These are phyloP conservation scores for Drosophila stalkeri DNA, from an alignment of 2,888 invertebrate genomes.

Conservation along the genomic window DNA sequence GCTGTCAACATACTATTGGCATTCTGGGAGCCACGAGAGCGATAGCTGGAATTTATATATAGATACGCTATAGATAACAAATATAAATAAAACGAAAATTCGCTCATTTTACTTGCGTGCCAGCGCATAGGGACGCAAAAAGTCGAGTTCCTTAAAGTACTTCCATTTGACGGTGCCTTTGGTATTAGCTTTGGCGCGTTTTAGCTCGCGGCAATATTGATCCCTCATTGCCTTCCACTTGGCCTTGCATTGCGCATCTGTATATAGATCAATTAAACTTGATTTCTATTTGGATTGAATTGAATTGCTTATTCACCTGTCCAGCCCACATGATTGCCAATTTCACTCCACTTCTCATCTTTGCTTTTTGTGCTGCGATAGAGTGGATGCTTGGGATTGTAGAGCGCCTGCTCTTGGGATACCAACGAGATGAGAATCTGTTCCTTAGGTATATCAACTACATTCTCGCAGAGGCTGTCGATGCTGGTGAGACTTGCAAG, in stretches of 20 bases:
- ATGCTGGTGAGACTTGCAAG: constrained; percentile 69
- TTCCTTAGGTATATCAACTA: constrained; percentile 76
- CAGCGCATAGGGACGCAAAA: constrained; percentile 82
- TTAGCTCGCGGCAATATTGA: constrained; percentile 83
- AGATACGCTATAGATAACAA: neutral
- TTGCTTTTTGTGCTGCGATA: constrained; percentile 81
- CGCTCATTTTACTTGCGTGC: constrained; percentile 77
- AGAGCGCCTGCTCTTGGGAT: constrained; percentile 80
- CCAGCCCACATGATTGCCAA: constrained; percentile 80
- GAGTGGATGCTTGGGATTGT: constrained; percentile 82
- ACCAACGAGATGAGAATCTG: constrained; percentile 80
- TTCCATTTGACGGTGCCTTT: constrained; percentile 83
- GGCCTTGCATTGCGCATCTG: constrained; percentile 81
- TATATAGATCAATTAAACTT: neutral
- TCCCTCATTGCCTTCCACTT: constrained; percentile 84
- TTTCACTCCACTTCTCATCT: constrained; percentile 81
- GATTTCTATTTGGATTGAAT: neutral
- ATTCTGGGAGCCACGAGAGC: constrained; percentile 65
- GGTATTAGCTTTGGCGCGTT: constrained; percentile 77
- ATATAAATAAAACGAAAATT: neutral
- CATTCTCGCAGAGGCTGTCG: constrained; percentile 63
- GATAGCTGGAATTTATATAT: constrained; percentile 61
- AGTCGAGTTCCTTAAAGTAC: constrained; percentile 82
- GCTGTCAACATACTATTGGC: constrained; percentile 23
- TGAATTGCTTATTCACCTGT: constrained; percentile 65